Conservation (phyloP, 37 sponge, comb jelly and placozoan genomes). For the Spongilla lacustris region DNA sequence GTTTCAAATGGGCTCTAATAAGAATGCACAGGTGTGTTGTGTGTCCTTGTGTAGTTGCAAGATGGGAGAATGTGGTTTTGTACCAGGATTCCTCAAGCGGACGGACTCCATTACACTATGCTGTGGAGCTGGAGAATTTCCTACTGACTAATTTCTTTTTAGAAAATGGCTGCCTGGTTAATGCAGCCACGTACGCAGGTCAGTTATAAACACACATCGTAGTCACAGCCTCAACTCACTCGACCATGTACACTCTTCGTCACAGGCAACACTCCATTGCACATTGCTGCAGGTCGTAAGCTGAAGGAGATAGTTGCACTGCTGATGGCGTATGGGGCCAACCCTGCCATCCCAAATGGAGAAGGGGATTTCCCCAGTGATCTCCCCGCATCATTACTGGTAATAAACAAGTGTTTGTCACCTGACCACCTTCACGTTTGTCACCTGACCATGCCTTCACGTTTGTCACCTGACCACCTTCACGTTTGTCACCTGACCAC, state of each 20-base stretch:
- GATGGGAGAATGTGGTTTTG: not conserved
- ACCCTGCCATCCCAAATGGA: conserved; percentile 80
- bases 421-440: not conserved
- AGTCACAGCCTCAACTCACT: not conserved
- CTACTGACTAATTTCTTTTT: conserved; percentile 69
- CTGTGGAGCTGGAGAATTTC: conserved; percentile 84
- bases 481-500: not conserved
- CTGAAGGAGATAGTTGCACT: conserved; percentile 89
- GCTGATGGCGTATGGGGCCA: conserved; percentile 87
- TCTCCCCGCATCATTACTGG: conserved; percentile 76
- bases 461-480: not conserved
- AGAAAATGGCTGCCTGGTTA: conserved; percentile 70
- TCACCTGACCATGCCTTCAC: too few relatives aligned
- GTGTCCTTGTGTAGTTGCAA: not conserved
- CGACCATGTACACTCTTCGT: not conserved
- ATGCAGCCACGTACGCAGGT: conserved; percentile 80
- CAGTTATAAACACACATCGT: not conserved
- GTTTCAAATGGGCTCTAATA: conserved; percentile 79
- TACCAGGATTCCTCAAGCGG: conserved; percentile 82
- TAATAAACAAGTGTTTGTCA: not conserved
- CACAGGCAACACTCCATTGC: conserved; percentile 86
- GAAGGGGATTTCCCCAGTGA: conserved; percentile 84
- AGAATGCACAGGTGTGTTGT: conserved; percentile 58
- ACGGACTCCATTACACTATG: conserved; percentile 84
- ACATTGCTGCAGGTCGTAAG: conserved; percentile 81